These are phyloP conservation scores for Apodemia zela DNA, from an alignment of 2,888 invertebrate species.

Conservation along the genomic window DNA sequence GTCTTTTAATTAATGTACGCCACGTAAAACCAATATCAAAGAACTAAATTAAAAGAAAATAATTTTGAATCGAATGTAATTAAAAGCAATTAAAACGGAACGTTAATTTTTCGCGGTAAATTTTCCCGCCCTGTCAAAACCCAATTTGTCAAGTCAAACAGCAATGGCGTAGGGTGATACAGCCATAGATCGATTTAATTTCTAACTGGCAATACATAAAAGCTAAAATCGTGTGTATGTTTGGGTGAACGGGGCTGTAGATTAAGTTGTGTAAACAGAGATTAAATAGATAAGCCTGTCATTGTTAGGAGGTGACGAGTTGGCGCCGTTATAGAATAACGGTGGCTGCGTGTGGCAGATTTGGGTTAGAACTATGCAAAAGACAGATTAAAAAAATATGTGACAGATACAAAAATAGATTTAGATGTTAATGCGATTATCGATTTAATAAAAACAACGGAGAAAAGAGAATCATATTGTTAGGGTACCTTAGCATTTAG, in stretches of 20 bases:
- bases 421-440: conserved; percentile 17
- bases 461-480: neutral
- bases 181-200: conserved; percentile 35
- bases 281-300: conserved; percentile 71
- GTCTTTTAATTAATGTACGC: conserved; percentile 29
- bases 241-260: conserved; percentile 41
- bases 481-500: neutral
- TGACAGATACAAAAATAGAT: conserved; percentile 33
- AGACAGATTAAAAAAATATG: conserved; percentile 15
- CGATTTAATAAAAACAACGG: neutral
- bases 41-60: conserved; percentile 48
- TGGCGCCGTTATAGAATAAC: conserved; percentile 55
- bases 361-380: conserved; percentile 44
- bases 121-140: conserved; percentile 74
- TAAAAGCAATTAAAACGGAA: conserved; percentile 45
- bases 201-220: conserved; percentile 48
- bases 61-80: conserved; percentile 45
- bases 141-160: conserved; percentile 78
- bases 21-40: conserved; percentile 34
- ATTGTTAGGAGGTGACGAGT: conserved; percentile 69
- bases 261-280: conserved; percentile 79
- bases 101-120: conserved; percentile 48
- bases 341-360: conserved; percentile 55
- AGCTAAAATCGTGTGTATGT: conserved; percentile 36
- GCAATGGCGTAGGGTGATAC: conserved; percentile 58